Evolutionary conservation across 1,140 invertebrate species (phyloP), one percentile per base, ranked within the genome.

Genomic region (Lordiphosa clarofinis): DNA sequence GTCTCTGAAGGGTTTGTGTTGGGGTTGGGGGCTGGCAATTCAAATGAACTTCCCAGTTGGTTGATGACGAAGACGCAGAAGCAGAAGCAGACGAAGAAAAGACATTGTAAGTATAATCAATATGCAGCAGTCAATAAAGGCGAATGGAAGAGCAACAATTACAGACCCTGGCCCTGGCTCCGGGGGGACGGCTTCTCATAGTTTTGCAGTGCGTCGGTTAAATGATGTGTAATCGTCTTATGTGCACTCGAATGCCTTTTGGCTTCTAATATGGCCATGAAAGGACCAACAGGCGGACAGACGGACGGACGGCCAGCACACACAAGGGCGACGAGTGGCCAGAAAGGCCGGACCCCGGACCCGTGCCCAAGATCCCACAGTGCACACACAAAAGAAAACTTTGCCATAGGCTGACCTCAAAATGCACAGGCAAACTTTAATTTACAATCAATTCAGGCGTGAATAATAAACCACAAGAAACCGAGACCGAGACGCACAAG

Each of bases 191-290:
- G 4, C 24, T 12, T 33, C 35, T 58, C 59, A 75, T 84, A 82
- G 78, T 82, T 82, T 78, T 76, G 73, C 78, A 84, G 64, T 66
- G 68, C 78, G 76, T 75, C 79, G 79, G 86, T 88, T 88, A 88
- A 88, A 88, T 88, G 86, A 88, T 88, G 86, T 88, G 86, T 88
- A 88, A 88, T 88, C 86, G 86, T 88, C 86, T 88, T 88, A 88
- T 88, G 81, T 86, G 74, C 86, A 84, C 86, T 87, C 72, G 81
- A 88, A 88, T 88, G 86, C 86, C 86, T 86, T 79, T 86, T 86
- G 79, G 74, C 84, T 81, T 87, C 78, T 87, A 87, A 87, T 87
- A 87, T 68, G 73, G 73, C 61, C 35, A 50, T 35, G 28, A 53
- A 56, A 12, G n/a, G n/a, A n/a, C n/a, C n/a, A n/a, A n/a, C n/a